Evolutionary conservation across 2,113 vertebrate species (phyloP).

Genomic region (Girardinichthys multiradiatus): DNA sequence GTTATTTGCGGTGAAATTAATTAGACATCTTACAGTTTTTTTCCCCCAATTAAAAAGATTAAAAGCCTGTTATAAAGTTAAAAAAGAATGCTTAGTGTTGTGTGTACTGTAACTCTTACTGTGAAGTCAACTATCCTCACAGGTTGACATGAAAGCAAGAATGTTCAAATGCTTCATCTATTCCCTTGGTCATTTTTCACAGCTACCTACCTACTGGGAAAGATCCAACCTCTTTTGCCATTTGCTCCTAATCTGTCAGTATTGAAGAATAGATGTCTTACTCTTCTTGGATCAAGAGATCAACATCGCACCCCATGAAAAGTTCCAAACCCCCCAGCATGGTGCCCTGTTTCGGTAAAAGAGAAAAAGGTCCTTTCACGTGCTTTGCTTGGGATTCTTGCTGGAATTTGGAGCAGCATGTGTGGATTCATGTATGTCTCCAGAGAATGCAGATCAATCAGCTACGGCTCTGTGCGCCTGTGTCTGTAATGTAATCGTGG

Average conservation of each 20-base stretch:
- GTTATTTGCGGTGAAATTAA: constrained; percentile 17
- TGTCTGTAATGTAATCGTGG: constrained; percentile 11
- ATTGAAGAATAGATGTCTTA: background rate
- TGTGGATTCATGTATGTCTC: constrained; percentile 43
- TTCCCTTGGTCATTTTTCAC: background rate
- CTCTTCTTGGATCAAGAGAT: constrained; percentile 7
- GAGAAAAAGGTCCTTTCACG: constrained; percentile 32
- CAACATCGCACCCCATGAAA: background rate
- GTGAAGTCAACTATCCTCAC: constrained; percentile 11
- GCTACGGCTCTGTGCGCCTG: background rate
- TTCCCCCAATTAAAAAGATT: constrained; percentile 9
- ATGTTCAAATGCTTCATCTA: constrained; percentile 5
- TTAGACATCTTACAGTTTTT: constrained; percentile 1
- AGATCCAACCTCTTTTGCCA: constrained; percentile 12
- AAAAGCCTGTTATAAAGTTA: background rate
- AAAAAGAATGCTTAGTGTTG: constrained; percentile 19
- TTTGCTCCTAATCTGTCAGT: background rate
- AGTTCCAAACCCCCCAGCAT: constrained; percentile 22
- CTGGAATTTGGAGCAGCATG: constrained; percentile 36
- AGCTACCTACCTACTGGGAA: constrained; percentile 6
- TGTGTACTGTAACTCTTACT: background rate
- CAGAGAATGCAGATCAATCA: constrained; percentile 16
- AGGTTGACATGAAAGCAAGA: constrained; percentile 22
- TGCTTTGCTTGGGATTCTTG: constrained; percentile 50
- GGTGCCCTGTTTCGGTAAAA: constrained; percentile 3